A percentile compares a stretch with the other conserved stretches of the same genome.
phyloP scores from a whole-genome alignment of 2,113 vertebrate species.

The Monopterus albus region DNA sequence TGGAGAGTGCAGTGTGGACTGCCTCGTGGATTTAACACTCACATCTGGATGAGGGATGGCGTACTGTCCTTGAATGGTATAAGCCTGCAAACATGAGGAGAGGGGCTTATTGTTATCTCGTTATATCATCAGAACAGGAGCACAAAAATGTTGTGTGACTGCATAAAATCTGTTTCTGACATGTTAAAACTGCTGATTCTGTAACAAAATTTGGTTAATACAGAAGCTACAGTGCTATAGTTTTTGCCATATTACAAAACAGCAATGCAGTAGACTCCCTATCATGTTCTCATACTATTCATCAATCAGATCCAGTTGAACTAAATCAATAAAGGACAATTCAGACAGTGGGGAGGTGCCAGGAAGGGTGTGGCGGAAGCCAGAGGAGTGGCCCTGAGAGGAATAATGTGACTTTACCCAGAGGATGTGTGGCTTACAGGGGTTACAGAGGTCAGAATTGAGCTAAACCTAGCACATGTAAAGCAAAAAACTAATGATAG shows the following conservation, averaged over 20 bases:
- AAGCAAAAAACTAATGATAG: no score
- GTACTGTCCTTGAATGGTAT: constrained; percentile 97
- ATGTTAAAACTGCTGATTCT: background rate
- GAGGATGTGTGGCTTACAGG: constrained; percentile 10
- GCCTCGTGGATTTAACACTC: constrained; percentile 82
- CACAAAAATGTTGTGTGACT: background rate
- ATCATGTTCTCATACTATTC: constrained; percentile 38
- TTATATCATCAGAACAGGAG: background rate
- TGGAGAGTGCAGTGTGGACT: constrained; percentile 38
- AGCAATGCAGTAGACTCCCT: constrained; percentile 57
- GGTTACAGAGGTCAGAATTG: constrained; percentile 52
- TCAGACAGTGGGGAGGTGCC: constrained; percentile 50
- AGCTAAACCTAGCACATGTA: no score
- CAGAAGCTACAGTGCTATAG: no score
- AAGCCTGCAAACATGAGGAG: constrained; percentile 85
- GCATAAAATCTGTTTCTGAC: background rate
- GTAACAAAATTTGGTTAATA: background rate
- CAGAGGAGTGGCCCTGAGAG: constrained; percentile 44
- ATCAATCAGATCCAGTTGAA: constrained; percentile 80
- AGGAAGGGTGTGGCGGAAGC: constrained; percentile 25
- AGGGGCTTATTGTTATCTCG: constrained; percentile 23
- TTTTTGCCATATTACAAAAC: background rate
- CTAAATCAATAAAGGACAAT: constrained; percentile 59
- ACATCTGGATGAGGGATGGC: constrained; percentile 97
- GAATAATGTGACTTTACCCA: constrained; percentile 30